Conservation (phyloP, 2,113 vertebrate genomes). For the Sylvia atricapilla region DNA sequence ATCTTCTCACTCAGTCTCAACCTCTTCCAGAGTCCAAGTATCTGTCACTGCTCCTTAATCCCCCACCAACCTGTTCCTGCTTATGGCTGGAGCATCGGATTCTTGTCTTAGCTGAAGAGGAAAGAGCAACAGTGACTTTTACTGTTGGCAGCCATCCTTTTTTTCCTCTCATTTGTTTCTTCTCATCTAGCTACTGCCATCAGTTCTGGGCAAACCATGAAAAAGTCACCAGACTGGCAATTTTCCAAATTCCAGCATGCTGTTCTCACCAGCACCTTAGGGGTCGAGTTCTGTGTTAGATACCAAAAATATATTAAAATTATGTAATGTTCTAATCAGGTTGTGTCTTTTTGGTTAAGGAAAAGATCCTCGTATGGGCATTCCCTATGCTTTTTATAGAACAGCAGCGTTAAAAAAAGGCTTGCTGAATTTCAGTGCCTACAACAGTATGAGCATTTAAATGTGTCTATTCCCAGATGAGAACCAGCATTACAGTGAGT, state of each 20-base stretch:
- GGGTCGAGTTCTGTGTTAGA: background rate
- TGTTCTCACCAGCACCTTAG: background rate
- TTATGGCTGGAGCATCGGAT: background rate
- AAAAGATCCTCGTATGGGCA: background rate
- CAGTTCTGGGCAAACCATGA: background rate
- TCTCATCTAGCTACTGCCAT: background rate
- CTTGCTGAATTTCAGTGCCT: background rate
- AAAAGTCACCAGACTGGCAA: background rate
- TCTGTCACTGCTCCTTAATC: background rate
- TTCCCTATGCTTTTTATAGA: conserved; percentile 1
- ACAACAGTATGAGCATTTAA: background rate
- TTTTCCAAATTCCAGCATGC: background rate
- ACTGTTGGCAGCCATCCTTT: background rate
- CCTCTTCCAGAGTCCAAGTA: background rate
- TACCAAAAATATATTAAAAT: background rate
- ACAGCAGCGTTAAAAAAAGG: background rate
- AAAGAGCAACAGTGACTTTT: background rate
- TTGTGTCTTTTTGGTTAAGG: background rate
- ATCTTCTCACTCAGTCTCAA: background rate
- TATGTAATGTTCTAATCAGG: background rate
- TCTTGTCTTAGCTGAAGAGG: background rate
- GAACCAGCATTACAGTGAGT: conserved; percentile 12
- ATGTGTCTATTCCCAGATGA: background rate
- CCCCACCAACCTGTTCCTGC: background rate
- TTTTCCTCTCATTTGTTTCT: background rate